These are phyloP conservation scores for Riptortus pedestris DNA, from an alignment of 1,140 invertebrate genomes.

Conservation along the genomic window DNA sequence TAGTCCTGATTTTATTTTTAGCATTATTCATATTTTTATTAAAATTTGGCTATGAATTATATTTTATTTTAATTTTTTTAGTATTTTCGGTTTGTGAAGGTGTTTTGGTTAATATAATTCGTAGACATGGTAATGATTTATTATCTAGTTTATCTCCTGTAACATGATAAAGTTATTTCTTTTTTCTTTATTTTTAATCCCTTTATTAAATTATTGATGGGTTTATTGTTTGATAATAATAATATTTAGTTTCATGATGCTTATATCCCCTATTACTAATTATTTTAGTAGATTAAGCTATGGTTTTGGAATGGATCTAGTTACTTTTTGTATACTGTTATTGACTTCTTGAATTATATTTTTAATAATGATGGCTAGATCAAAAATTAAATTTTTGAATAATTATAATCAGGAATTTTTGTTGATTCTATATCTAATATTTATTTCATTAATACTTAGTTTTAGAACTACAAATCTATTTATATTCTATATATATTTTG, in stretches of 20 bases:
- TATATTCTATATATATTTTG: too few relatives aligned
- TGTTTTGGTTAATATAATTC: slow-evolving; percentile 47
- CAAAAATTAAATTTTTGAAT: slow-evolving; percentile 35
- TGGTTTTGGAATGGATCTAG: background rate
- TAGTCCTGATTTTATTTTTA: slow-evolving; percentile 43
- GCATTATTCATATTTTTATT: slow-evolving; percentile 41
- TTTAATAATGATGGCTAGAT: slow-evolving; percentile 44
- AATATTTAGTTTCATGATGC: background rate
- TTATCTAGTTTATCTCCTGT: slow-evolving; percentile 43
- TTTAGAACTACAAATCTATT: too few relatives aligned
- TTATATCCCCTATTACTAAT: slow-evolving; percentile 41
- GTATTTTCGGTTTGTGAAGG: too few relatives aligned
- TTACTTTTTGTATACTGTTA: background rate
- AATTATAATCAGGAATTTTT: slow-evolving; percentile 41
- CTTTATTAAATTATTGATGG: slow-evolving; percentile 35
- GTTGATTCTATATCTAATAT: slow-evolving; percentile 43
- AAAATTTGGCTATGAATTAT: slow-evolving; percentile 39
- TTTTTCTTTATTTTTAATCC: slow-evolving; percentile 41
- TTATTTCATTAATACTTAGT: slow-evolving; percentile 46
- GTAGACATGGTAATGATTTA: slow-evolving; percentile 45
- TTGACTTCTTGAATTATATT: slow-evolving; percentile 39
- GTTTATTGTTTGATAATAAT: slow-evolving; percentile 40
- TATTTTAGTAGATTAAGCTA: slow-evolving; percentile 38
- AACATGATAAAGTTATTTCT: slow-evolving; percentile 44
- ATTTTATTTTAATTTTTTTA: slow-evolving; percentile 47